Conservation (phyloP, 2,113 vertebrate species). For the Hypanus sabinus region DNA sequence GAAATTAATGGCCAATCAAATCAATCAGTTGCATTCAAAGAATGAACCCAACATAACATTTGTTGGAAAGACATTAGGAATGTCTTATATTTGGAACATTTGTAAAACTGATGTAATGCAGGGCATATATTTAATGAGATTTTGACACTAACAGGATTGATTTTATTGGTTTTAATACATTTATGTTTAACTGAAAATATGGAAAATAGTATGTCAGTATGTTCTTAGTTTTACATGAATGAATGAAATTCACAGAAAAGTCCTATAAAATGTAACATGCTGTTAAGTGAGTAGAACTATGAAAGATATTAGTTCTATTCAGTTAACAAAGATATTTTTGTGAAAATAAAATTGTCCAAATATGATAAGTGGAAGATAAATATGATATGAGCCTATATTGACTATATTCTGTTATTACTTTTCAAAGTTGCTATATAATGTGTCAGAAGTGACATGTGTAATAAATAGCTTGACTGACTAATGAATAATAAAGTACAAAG, state of each 20-base stretch:
- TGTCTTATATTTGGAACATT: not conserved
- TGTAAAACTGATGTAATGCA: not conserved
- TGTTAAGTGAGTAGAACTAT: not conserved
- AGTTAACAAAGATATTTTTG: not conserved
- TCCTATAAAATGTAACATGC: not conserved
- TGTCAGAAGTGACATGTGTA: not conserved
- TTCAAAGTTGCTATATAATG: not conserved
- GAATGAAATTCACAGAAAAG: not conserved
- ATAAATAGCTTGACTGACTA: not conserved
- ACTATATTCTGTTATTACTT: not conserved
- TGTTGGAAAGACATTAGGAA: not conserved
- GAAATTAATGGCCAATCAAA: not conserved
- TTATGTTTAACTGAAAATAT: constrained; percentile 2
- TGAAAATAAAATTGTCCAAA: not conserved
- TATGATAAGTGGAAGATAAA: not conserved
- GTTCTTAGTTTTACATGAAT: not conserved
- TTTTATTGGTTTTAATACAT: not conserved
- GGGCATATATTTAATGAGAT: not conserved
- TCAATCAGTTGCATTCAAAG: not conserved
- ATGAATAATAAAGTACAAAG: not conserved
- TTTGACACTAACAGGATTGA: not conserved
- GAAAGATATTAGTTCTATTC: not conserved
- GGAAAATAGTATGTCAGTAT: not conserved
- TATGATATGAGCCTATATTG: not conserved
- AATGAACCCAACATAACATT: not conserved